Base-by-base conservation (phyloP, 2,888 invertebrate species). In the Scaptomyza flava region DNA sequence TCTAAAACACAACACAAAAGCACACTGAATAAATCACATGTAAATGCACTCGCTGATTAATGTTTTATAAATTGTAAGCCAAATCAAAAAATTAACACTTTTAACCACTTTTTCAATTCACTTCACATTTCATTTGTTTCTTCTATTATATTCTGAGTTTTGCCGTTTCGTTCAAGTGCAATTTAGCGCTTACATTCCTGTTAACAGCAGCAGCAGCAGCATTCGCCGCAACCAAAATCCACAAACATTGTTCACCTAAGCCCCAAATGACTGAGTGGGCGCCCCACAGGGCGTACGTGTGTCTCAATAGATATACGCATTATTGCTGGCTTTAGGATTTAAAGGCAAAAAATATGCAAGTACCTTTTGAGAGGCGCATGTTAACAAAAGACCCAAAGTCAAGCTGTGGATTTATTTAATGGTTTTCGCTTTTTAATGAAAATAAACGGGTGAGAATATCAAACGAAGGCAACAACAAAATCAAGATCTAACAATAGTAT, bases 1-100 rank as follows among this genome's bases (percentile, higher is more conserved):
- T 75, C n/a, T 11, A 12, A 12, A 3, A 48, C 1, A 2, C 2
- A 42, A 66, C 47, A 50, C 69, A 69, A 23, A 48, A 45, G 47
- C 59, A 14, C 7, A 17, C 12, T 33, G 41, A 48, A 36, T 85
- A 79, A 82, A 85, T 84, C 82, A 77, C 41, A 59, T 34, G 45
- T 36, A 61, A 58, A 52, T 48, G 54, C 75, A 70, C 43, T 47
- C 63, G 45, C 33, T 27, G 34, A 54, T 23, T 48, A 17, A 27
- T 38, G 38, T 7, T 33, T 31, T 34, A 48, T 50, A 46, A 33
- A 53, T 45, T 27, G 27, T 17, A 6, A 4, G 17, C 2, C 38
- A 14, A 38, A n/a, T n/a, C 20, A 11, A 7, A 31, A 57, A 34
- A 53, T 46, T 45, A 62, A 72, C 33, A 12, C 31, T 17, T 57